These are phyloP conservation scores for Xiphophorus maculatus DNA, from an alignment of 2,113 vertebrate species.

Conservation along the genomic window DNA sequence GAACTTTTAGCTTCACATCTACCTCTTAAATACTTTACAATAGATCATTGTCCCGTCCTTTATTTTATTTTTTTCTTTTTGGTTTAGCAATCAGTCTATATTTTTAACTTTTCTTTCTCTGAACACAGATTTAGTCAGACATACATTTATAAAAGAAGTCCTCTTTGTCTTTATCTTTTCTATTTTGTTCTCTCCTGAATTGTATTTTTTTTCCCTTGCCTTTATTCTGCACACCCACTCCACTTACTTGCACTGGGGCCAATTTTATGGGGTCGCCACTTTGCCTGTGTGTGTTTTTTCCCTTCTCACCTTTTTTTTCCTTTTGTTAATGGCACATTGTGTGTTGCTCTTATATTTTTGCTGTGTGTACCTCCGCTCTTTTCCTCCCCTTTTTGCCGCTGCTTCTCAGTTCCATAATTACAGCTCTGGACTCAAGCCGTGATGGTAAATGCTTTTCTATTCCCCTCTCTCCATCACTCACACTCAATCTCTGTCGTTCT, in stretches of 20 bases:
- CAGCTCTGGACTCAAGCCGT: constrained; percentile 83
- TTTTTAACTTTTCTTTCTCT: not conserved
- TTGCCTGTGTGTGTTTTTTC: constrained; percentile 44
- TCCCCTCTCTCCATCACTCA: constrained; percentile 68
- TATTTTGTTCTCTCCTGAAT: constrained; percentile 16
- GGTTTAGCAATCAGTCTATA: constrained; percentile 3
- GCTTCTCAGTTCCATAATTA: constrained; percentile 79
- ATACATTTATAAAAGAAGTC: constrained; percentile 14
- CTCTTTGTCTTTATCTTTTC: constrained; percentile 25
- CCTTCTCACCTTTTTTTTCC: constrained; percentile 52
- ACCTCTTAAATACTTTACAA: not conserved
- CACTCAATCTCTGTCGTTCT: constrained; percentile 64
- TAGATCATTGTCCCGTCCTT: not conserved
- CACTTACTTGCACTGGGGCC: constrained; percentile 41
- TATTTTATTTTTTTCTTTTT: not conserved
- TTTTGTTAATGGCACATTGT: constrained; percentile 61
- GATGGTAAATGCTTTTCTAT: constrained; percentile 82
- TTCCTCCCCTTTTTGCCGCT: constrained; percentile 58
- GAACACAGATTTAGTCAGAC: constrained; percentile 19
- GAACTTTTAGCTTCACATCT: too few relatives aligned
- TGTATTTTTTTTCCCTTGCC: not conserved
- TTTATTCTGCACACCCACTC: constrained; percentile 30
- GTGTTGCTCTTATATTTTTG: constrained; percentile 38
- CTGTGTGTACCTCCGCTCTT: constrained; percentile 50
- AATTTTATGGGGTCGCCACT: constrained; percentile 51